These are phyloP conservation scores for Centroberyx gerrardi DNA, from an alignment of 2,797 vertebrate species.

Conservation along the genomic window DNA sequence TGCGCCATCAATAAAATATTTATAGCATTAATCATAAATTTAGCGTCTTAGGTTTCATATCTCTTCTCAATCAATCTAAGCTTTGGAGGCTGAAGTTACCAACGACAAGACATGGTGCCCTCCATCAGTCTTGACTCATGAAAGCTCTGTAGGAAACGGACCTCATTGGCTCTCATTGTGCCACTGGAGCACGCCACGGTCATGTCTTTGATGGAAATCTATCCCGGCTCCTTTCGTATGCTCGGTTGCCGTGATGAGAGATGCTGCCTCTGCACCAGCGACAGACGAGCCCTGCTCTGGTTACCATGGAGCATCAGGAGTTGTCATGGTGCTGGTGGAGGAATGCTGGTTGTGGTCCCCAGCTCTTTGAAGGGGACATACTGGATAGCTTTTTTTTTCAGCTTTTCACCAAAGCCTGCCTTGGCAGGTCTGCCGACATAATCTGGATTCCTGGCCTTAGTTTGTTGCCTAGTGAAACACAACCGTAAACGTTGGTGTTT, in stretches of 20 bases:
- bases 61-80: neutral
- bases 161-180: neutral
- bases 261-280: slow-evolving; percentile 46
- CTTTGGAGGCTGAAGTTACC: neutral
- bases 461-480: slow-evolving; percentile 72
- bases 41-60: neutral
- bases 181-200: neutral
- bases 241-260: slow-evolving; percentile 45
- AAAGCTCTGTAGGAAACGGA: slow-evolving; percentile 10
- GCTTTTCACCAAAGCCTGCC: slow-evolving; percentile 74
- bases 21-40: neutral
- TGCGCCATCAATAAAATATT: neutral
- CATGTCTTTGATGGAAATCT: slow-evolving; percentile 15
- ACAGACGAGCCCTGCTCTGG: slow-evolving; percentile 35
- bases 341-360: slow-evolving; percentile 80
- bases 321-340: slow-evolving; percentile 78
- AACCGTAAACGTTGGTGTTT: slow-evolving; percentile 42
- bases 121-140: neutral
- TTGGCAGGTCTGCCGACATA: slow-evolving; percentile 75
- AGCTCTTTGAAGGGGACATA: slow-evolving; percentile 76
- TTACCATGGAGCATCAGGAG: slow-evolving; percentile 68
- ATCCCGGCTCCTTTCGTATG: slow-evolving; percentile 23
- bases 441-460: slow-evolving; percentile 77
- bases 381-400: slow-evolving; percentile 65
- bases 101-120: neutral